Conservation (phyloP, 1,140 invertebrate species). For the Bemisia tabaci region DNA sequence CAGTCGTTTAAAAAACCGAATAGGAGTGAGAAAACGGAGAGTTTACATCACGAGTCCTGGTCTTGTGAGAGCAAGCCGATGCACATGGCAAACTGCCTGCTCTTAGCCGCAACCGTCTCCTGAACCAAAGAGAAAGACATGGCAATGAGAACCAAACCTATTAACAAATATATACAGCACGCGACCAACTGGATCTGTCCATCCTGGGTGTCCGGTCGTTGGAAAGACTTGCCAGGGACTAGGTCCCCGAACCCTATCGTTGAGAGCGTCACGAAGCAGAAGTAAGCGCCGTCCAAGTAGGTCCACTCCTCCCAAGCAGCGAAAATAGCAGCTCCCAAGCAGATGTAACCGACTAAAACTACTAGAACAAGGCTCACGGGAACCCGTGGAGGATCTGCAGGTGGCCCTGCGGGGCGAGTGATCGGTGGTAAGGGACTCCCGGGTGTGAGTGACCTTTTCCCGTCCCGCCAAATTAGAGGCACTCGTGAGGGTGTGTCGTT, state of each 20-base stretch:
- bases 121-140: constrained; percentile 89
- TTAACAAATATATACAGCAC: constrained; percentile 70
- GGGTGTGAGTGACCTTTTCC: constrained; percentile 9
- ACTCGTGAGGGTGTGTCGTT: constrained; percentile 57
- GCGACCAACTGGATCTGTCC: constrained; percentile 47
- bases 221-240: constrained; percentile 44
- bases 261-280: constrained; percentile 74
- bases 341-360: constrained; percentile 53
- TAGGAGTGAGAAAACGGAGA: too few relatives aligned
- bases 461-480: constrained; percentile 43
- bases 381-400: constrained; percentile 37
- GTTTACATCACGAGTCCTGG: neutral
- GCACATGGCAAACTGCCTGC: constrained; percentile 47
- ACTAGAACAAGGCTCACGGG: constrained; percentile 55
- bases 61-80: constrained; percentile 33
- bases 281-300: constrained; percentile 70
- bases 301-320: constrained; percentile 60
- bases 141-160: constrained; percentile 77
- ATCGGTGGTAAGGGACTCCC: constrained; percentile 11
- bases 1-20: too few relatives aligned
- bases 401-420: constrained; percentile 25
- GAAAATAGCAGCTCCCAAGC: constrained; percentile 53
- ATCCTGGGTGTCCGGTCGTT: constrained; percentile 37
- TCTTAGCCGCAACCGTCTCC: constrained; percentile 68
- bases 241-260: constrained; percentile 79